These are phyloP conservation scores for Poeciliopsis turrubarensis DNA, from an alignment of 2,113 vertebrate species.

Conservation along the genomic window DNA sequence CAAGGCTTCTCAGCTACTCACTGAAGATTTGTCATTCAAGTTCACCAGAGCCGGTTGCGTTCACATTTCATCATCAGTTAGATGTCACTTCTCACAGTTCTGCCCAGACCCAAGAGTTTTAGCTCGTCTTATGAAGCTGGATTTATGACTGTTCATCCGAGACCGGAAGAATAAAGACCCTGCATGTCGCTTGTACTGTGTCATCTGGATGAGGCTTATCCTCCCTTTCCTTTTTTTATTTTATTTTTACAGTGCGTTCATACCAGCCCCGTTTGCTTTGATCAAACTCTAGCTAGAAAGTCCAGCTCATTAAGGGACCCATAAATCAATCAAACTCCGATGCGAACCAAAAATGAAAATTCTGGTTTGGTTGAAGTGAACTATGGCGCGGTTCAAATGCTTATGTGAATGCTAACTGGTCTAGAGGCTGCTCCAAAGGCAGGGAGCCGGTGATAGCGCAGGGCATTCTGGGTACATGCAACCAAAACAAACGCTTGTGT, in stretches of 20 bases:
- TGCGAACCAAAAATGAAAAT: too few relatives aligned
- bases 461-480: too few relatives aligned
- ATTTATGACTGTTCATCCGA: constrained; percentile 7
- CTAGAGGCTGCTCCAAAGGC: too few relatives aligned
- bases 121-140: constrained; percentile 39
- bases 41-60: constrained; percentile 39
- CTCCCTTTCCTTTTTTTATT: background rate
- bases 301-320: too few relatives aligned
- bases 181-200: background rate
- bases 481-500: too few relatives aligned
- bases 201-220: background rate
- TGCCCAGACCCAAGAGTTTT: constrained; percentile 48
- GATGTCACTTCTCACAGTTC: constrained; percentile 45
- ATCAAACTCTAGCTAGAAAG: too few relatives aligned
- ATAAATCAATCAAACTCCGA: too few relatives aligned
- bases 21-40: constrained; percentile 44
- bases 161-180: constrained; percentile 17
- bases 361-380: too few relatives aligned
- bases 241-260: background rate
- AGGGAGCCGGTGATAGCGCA: too few relatives aligned
- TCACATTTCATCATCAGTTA: constrained; percentile 59
- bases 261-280: too few relatives aligned
- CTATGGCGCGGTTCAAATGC: too few relatives aligned
- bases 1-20: constrained; percentile 31
- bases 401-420: too few relatives aligned